phyloP scores from a whole-genome alignment of 2,888 invertebrate species.

The Cremastinae sp. region DNA sequence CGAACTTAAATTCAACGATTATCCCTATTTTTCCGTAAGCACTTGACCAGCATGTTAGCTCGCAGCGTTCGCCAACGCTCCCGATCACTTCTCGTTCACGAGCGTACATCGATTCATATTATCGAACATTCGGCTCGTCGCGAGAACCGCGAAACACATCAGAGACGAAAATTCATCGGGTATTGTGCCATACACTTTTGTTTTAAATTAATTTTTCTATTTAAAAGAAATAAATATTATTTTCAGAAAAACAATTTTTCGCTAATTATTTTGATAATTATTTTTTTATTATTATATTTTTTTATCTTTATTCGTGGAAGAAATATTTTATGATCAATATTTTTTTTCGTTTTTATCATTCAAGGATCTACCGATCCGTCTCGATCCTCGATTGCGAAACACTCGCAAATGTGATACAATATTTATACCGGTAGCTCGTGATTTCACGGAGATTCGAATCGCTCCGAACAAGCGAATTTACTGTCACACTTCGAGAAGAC shows the following conservation, averaged over 20 bases:
- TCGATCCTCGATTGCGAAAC: background rate
- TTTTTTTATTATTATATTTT: too few species aligned
- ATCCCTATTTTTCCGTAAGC: constrained; percentile 47
- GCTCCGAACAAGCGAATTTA: background rate
- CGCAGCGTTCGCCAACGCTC: constrained; percentile 38
- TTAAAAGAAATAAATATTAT: too few species aligned
- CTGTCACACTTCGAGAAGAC: too few species aligned
- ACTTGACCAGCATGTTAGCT: constrained; percentile 53
- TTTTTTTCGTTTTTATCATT: too few species aligned
- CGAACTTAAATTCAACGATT: constrained; percentile 35
- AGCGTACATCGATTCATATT: constrained; percentile 51
- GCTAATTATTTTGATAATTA: too few species aligned
- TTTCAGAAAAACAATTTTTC: too few species aligned
- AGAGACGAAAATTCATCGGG: constrained; percentile 16
- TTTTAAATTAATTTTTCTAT: background rate
- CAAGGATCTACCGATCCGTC: background rate
- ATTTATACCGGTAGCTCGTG: constrained; percentile 13
- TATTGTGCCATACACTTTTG: constrained; percentile 38
- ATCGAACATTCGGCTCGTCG: constrained; percentile 30
- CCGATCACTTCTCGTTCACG: constrained; percentile 41
- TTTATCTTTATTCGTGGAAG: background rate
- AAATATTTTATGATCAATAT: too few species aligned
- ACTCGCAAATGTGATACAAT: constrained; percentile 22
- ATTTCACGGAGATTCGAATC: constrained; percentile 24
- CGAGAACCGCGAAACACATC: constrained; percentile 26